These are phyloP conservation scores for Tetranychus truncatus DNA, from an alignment of 2,888 invertebrate species.

Conservation along the genomic window DNA sequence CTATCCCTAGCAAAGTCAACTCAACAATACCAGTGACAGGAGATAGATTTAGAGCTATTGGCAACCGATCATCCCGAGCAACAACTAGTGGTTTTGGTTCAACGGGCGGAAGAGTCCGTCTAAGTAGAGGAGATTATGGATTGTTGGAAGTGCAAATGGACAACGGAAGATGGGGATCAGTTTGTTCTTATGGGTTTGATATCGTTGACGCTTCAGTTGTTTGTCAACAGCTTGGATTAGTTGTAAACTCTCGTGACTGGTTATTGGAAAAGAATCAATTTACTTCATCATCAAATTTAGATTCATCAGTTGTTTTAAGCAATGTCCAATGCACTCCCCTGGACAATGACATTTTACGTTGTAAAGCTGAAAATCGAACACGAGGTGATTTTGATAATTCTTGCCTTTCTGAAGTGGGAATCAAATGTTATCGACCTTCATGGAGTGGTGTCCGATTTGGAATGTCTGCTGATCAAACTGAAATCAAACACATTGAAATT, in stretches of 20 bases:
- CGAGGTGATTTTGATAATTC: conserved; percentile 56
- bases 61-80: neutral
- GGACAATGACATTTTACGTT: conserved; percentile 71
- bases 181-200: conserved; percentile 91
- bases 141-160: conserved; percentile 56
- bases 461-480: conserved; percentile 63
- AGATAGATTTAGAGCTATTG: neutral
- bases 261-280: conserved; percentile 60
- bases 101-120: conserved; percentile 32
- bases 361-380: conserved; percentile 42
- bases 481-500: conserved; percentile 66
- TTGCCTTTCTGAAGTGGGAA: conserved; percentile 67
- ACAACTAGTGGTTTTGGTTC: neutral
- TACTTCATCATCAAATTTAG: conserved; percentile 45
- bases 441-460: conserved; percentile 88
- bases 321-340: conserved; percentile 77
- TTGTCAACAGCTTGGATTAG: conserved; percentile 82
- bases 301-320: conserved; percentile 41
- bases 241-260: conserved; percentile 81
- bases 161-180: conserved; percentile 74
- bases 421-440: conserved; percentile 68
- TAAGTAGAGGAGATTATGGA: conserved; percentile 73
- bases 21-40: neutral
- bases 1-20: neutral
- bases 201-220: conserved; percentile 73